These are phyloP conservation scores for Athripsodes cinereus DNA, from an alignment of 2,888 invertebrate species.

Conservation along the genomic window DNA sequence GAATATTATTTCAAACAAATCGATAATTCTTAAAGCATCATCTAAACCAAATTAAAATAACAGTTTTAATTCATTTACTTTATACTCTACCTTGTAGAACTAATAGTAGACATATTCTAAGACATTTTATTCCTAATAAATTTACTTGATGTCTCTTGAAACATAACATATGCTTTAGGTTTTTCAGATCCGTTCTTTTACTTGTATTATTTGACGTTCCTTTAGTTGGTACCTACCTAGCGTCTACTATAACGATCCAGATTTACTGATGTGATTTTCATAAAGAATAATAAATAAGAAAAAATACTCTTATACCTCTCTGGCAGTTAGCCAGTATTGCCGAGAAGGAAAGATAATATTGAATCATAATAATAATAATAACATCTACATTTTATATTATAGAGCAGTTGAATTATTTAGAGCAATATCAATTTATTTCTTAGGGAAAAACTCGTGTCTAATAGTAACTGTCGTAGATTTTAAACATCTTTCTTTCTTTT, in stretches of 20 bases:
- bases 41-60: too few relatives aligned
- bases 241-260: constrained; percentile 5
- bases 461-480: neutral
- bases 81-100: too few relatives aligned
- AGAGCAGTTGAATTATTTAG: too few relatives aligned
- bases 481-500: neutral
- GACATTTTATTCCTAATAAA: too few relatives aligned
- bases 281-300: neutral
- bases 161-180: too few relatives aligned
- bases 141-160: too few relatives aligned
- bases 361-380: neutral
- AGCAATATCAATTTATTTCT: neutral
- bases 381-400: neutral
- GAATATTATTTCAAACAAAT: too few relatives aligned
- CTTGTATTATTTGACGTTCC: constrained; percentile 3
- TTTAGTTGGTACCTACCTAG: neutral
- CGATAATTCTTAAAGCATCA: too few relatives aligned
- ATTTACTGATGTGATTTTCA: constrained; percentile 4
- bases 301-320: neutral
- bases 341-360: neutral
- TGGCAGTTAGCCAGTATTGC: neutral
- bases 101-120: too few relatives aligned
- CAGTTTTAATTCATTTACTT: too few relatives aligned
- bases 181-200: too few relatives aligned
- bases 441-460: neutral